Base-by-base conservation (phyloP, 2,797 vertebrate genomes). In the Syngnathus acus region DNA sequence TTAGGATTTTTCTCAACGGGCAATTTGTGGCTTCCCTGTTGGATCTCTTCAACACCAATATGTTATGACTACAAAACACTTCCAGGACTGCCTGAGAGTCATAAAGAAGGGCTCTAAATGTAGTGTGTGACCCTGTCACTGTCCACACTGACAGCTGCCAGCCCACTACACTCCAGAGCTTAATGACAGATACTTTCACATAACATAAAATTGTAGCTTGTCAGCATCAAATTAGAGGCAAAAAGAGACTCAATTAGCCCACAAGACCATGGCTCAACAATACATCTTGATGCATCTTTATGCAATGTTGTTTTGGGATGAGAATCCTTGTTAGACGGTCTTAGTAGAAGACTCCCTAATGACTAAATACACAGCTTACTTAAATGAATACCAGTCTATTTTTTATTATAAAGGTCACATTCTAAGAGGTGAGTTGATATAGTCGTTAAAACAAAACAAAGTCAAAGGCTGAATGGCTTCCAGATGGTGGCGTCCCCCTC, bases 11-110 rank as follows among this genome's bases (percentile, higher is more conserved):
- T 82, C 85, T 87, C 82, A 87, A 87, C 81, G 74, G 85, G 85
- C 87, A 89, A 89, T 88, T 89, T 90, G 84, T 83, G 87, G 89
- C 78, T 88, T 88, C 76, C 81, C 84, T 75, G 80, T 73, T 85
- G 85, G 83, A 87, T 87, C 78, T 79, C 72, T 78, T 79, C 76
- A 59, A 83, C 86, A 83, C 86, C 79, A 78, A 84, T 77, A 72
- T 85, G 90, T 88, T 91, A 82, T 84, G 86, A 85, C 87, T 87
- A 78, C 82, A 86, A 83, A 86, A 88, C 84, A 83, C 88, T 84
- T 84, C 76, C 82, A 84, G 66, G 71, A 75, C 76, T 68, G 74
- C 77, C 72, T 84, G 85, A 75, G 80, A 85, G 82, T 76, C 72
- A 73, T 75, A 75, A 68, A 80, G 77, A 82, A 77, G 80, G 79